Evolutionary conservation across 2,113 vertebrate genomes (phyloP).

Genomic region (Pachyramphus minor): DNA sequence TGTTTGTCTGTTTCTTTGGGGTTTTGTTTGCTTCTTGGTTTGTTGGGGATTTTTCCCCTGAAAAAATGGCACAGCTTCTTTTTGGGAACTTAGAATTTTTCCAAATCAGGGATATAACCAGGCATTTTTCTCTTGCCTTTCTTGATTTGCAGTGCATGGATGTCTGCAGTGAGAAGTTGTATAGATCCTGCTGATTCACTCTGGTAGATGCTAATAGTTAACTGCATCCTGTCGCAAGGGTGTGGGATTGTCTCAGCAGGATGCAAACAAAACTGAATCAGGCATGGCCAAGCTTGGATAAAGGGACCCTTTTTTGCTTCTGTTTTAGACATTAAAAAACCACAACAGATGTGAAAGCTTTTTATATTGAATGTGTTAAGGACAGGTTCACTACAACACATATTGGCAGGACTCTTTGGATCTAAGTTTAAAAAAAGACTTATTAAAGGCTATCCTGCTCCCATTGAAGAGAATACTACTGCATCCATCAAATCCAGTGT

Average conservation of each 20-base stretch:
- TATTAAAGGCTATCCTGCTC: not conserved
- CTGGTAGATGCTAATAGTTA: conserved; percentile 16
- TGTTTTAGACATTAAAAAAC: not conserved
- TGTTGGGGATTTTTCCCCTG: not conserved
- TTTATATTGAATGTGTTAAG: not conserved
- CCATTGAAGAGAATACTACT: not conserved
- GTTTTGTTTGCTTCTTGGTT: not conserved
- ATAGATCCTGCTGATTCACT: conserved; percentile 57
- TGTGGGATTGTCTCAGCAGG: not conserved
- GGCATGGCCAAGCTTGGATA: not conserved
- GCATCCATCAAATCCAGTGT: not conserved
- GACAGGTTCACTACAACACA: not conserved
- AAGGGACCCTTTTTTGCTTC: not conserved
- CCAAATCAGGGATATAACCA: not conserved
- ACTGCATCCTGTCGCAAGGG: conserved; percentile 8
- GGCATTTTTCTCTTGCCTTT: not conserved
- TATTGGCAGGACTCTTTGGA: not conserved
- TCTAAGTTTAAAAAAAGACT: not conserved
- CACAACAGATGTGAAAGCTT: not conserved
- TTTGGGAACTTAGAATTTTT: not conserved
- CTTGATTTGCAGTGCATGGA: not conserved
- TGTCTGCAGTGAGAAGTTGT: conserved; percentile 31
- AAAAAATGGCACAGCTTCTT: not conserved
- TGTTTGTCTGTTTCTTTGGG: not conserved
- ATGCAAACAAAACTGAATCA: not conserved